A percentile compares a stretch with the other conserved stretches of the same genome.
These are phyloP conservation scores for Anagyrus pseudococci DNA, from an alignment of 2,888 invertebrate species.

Conservation along the genomic window DNA sequence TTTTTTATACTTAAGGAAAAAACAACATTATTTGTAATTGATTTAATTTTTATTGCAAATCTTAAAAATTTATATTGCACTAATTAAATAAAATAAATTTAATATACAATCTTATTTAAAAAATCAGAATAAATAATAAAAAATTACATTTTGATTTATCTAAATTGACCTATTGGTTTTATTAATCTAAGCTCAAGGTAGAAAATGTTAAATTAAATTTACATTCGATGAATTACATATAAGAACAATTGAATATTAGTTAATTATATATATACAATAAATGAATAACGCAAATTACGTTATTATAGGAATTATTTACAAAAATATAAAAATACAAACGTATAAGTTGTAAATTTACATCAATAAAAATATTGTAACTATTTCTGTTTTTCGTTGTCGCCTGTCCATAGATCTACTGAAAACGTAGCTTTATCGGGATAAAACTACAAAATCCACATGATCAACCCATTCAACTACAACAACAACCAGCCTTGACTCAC, in stretches of 20 bases:
- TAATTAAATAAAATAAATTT: background rate
- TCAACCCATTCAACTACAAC: no score
- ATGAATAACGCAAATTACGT: no score
- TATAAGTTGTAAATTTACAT: background rate
- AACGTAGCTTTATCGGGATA: no score
- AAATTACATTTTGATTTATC: background rate
- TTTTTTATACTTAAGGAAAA: no score
- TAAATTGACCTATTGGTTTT: background rate
- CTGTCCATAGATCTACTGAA: no score
- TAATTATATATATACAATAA: background rate
- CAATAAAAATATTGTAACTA: background rate
- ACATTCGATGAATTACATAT: background rate
- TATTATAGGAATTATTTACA: background rate
- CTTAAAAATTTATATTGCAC: background rate
- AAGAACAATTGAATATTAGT: background rate
- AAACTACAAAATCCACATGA: no score
- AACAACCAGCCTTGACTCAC: slow-evolving; percentile 35
- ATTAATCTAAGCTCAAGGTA: no score
- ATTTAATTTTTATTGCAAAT: background rate
- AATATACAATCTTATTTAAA: background rate
- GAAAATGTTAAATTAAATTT: no score
- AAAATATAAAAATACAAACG: background rate
- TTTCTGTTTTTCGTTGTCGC: background rate
- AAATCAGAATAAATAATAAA: background rate
- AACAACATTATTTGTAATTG: no score